A percentile compares a stretch with the other conserved stretches of the same genome.
phyloP scores from a whole-genome alignment of 2,113 vertebrate genomes.

The Halichoeres trimaculatus region DNA sequence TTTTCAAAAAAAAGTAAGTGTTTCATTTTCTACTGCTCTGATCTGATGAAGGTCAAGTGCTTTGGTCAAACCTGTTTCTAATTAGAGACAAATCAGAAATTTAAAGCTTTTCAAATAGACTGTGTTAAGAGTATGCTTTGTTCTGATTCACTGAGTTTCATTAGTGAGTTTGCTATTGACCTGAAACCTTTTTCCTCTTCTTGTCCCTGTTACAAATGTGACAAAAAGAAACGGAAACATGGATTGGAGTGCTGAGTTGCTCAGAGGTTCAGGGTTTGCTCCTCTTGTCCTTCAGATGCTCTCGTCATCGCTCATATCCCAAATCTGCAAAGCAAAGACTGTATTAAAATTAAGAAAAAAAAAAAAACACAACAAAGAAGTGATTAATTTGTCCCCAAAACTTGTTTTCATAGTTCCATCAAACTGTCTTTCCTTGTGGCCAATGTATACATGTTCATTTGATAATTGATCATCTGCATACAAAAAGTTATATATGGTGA shows the following conservation, averaged over 20 bases:
- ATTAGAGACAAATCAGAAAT: background rate
- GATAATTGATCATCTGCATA: too few relatives aligned
- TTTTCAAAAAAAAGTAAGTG: background rate
- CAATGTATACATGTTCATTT: background rate
- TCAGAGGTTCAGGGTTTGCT: background rate
- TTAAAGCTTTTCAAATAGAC: background rate
- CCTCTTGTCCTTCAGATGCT: slow-evolving; percentile 84
- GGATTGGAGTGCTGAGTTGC: slow-evolving; percentile 2
- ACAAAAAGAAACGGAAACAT: background rate
- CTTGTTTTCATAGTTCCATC: background rate
- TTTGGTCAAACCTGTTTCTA: background rate
- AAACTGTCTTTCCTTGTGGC: background rate
- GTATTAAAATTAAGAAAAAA: slow-evolving; percentile 6
- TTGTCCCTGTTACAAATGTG: background rate
- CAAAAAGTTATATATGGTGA: too few relatives aligned
- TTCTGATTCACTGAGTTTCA: background rate
- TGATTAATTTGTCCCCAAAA: slow-evolving; percentile 1
- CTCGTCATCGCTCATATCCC: slow-evolving; percentile 99
- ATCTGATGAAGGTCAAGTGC: background rate
- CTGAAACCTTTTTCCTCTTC: background rate
- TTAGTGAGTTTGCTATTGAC: background rate
- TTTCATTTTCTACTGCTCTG: background rate
- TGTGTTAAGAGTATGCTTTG: background rate
- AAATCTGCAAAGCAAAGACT: slow-evolving; percentile 86
- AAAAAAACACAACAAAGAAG: background rate